phyloP scores from a whole-genome alignment of 2,888 invertebrate genomes.

The Aphodius granarius region DNA sequence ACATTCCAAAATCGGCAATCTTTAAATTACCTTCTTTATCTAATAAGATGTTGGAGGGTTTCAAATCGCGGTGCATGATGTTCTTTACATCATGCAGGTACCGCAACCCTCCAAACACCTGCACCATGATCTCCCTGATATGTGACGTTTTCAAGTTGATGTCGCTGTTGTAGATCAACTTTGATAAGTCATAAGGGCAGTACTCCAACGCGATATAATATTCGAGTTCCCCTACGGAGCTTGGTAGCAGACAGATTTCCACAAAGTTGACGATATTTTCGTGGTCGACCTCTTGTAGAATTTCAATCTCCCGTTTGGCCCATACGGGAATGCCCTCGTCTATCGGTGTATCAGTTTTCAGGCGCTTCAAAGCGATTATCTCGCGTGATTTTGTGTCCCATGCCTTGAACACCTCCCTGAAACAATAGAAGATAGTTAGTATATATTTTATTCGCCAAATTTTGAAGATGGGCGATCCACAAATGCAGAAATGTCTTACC shows the following conservation, averaged over 20 bases:
- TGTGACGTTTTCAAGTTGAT: not conserved
- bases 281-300: not conserved
- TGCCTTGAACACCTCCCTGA: not conserved
- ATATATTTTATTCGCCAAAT: too few relatives aligned
- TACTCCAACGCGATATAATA: not conserved
- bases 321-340: not conserved
- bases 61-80: too few relatives aligned
- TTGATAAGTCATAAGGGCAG: not conserved
- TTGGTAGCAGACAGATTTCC: not conserved
- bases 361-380: not conserved
- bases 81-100: too few relatives aligned
- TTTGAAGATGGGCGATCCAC: too few relatives aligned
- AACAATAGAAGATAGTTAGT: not conserved
- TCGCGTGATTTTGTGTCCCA: not conserved
- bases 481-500: not conserved
- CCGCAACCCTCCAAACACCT: too few relatives aligned
- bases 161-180: not conserved
- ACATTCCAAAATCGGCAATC: too few relatives aligned
- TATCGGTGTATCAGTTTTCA: not conserved
- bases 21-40: too few relatives aligned
- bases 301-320: not conserved
- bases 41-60: too few relatives aligned
- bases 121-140: not conserved
- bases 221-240: not conserved
- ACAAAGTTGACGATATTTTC: not conserved